Evolutionary conservation across 2,113 vertebrate species (phyloP), one percentile per base, ranked within the genome.

Genomic region (Andinoacara biseriatus): DNA sequence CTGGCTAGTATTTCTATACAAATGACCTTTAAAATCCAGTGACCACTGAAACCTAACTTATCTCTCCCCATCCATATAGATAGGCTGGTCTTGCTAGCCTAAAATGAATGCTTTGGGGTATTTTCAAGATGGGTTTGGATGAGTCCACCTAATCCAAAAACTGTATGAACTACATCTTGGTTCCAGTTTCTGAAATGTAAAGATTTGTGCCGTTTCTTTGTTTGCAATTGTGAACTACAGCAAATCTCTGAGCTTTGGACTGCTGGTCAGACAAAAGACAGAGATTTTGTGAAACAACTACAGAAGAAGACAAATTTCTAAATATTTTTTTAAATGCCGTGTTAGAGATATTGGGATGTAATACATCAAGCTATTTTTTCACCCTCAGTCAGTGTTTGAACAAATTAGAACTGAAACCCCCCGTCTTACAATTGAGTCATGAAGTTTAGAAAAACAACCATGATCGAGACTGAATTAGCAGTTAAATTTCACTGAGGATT

Each of bases 401-500:
- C 46, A 29, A 58, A 76, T 8, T 26, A 8, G 5, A 78, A 40
- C 60, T n/a, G 38, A 84, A n/a, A 18, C 22, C 22, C 60, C 10
- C 61, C 24, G 29, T 40, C 9, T 81, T 18, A 29, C 40, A 67
- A 65, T 35, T 7, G 52, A 76, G 69, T 62, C n/a, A 35, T 58
- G 15, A 29, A 11, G 38, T 24, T 14, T 10, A 1, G n/a, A 40
- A 33, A 26, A 74, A 59, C 20, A 69, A 81, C 40, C 31, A 56
- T 31, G 22, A 18, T 31, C 43, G 13, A 75, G 65, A 63, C 74
- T 33, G 7, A 79, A 79, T 29, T 26, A 22, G 33, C 6, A 31
- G 61, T 43, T 54, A 15, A 61, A n/a, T 81, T 82, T 62, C 17
- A 10, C n/a, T 61, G 26, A 33, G 24, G 63, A 78, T 78, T 78